These are phyloP conservation scores for Pantherophis vulpinus DNA, from an alignment of 2,797 vertebrate species.

Conservation along the genomic window DNA sequence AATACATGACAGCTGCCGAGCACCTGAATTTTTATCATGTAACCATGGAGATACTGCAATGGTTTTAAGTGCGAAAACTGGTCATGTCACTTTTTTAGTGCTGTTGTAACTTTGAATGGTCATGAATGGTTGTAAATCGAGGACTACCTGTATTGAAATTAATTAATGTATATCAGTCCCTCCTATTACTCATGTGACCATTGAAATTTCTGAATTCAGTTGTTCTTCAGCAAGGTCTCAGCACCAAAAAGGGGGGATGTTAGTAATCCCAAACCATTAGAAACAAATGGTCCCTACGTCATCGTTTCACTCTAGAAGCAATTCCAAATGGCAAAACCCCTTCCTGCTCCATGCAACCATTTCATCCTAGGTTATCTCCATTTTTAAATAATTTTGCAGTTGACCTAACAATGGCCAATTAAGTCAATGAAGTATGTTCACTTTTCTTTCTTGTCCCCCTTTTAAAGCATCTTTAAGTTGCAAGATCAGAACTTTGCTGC, in stretches of 20 bases:
- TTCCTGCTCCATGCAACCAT: background rate
- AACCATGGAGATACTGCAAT: background rate
- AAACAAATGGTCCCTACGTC: background rate
- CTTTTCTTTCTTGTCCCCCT: background rate
- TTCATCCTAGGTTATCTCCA: background rate
- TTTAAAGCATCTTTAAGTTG: background rate
- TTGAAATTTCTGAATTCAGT: background rate
- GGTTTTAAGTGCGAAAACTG: background rate
- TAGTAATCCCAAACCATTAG: background rate
- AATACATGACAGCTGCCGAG: background rate
- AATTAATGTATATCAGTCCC: background rate
- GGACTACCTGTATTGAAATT: background rate
- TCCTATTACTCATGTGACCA: background rate
- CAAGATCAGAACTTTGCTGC: background rate
- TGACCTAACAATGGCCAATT: background rate
- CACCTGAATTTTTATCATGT: background rate
- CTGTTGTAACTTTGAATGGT: background rate
- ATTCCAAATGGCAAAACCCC: background rate
- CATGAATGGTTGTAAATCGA: background rate
- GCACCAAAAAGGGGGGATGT: background rate
- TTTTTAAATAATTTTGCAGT: background rate
- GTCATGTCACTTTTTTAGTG: background rate
- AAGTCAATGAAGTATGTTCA: background rate
- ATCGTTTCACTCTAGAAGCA: background rate
- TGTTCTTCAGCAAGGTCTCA: background rate